Percentiles rank a stretch among this genome's conserved stretches.
These are phyloP conservation scores for Stegodyphus mimosarum DNA, from an alignment of 1,140 invertebrate species.

Conservation along the genomic window DNA sequence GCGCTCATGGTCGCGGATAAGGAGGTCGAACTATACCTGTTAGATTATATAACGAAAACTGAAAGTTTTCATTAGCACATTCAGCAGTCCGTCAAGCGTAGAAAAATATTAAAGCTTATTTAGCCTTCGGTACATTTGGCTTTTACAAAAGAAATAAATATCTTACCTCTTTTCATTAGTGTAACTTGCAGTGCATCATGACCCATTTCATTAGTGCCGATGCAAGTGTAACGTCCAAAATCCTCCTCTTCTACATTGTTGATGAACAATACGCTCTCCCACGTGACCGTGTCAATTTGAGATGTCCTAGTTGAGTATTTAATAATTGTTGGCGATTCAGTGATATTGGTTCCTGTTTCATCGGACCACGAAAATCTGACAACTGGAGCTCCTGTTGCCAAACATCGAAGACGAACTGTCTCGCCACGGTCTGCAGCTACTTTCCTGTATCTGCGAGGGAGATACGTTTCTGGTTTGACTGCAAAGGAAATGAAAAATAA, in stretches of 20 bases:
- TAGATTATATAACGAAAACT: no score
- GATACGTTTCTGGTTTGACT: slow-evolving; percentile 91
- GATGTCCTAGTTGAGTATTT: slow-evolving; percentile 77
- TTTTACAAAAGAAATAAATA: background rate
- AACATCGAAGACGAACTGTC: slow-evolving; percentile 83
- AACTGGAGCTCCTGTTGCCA: slow-evolving; percentile 82
- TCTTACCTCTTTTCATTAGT: slow-evolving; percentile 72
- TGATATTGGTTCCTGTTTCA: slow-evolving; percentile 74
- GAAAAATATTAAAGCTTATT: no score
- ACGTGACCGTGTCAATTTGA: slow-evolving; percentile 76
- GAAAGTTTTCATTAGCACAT: no score
- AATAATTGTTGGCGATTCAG: slow-evolving; percentile 71
- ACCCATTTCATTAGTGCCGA: slow-evolving; percentile 87
- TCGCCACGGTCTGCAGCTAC: slow-evolving; percentile 88
- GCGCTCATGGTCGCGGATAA: no score
- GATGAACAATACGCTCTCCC: slow-evolving; percentile 83
- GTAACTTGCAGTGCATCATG: slow-evolving; percentile 79
- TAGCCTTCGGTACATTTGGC: no score
- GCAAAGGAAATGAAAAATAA: slow-evolving; percentile 46
- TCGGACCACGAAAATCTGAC: slow-evolving; percentile 86
- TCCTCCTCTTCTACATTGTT: slow-evolving; percentile 84
- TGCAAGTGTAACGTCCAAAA: slow-evolving; percentile 91
- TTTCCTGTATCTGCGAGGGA: slow-evolving; percentile 81
- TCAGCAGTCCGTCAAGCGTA: no score
- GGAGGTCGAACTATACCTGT: no score